Percentiles rank a stretch among this genome's conserved stretches.
Conservation (phyloP, 2,888 invertebrate genomes). For the Lysandra bellargus region DNA sequence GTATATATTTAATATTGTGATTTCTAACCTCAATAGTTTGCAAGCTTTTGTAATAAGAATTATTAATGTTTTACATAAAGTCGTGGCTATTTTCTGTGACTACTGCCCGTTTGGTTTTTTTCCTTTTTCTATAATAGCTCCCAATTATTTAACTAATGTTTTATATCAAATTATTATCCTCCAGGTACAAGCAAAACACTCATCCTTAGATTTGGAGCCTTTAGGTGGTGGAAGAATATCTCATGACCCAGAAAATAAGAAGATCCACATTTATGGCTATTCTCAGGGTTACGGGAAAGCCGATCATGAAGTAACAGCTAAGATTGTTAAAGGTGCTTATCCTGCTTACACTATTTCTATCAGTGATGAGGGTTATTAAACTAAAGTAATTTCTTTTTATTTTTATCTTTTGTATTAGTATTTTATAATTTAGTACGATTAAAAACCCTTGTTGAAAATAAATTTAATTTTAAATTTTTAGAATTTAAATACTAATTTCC, state of each 20-base stretch:
- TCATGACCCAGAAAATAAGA: slow-evolving; percentile 88
- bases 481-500: no score
- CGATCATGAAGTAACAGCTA: slow-evolving; percentile 89
- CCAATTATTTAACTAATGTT: slow-evolving; percentile 17
- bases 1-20: neutral
- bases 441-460: no score
- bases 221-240: slow-evolving; percentile 96
- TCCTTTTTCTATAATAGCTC: neutral
- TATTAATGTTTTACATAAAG: no score
- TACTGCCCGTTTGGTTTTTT: neutral
- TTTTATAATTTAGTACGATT: neutral
- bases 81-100: no score
- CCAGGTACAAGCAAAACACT: slow-evolving; percentile 65
- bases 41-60: neutral
- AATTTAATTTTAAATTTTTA: no score
- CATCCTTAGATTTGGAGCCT: slow-evolving; percentile 87
- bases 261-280: slow-evolving; percentile 94
- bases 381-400: neutral
- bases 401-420: neutral
- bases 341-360: slow-evolving; percentile 88
- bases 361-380: slow-evolving; percentile 91
- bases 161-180: slow-evolving; percentile 36
- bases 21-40: slow-evolving; percentile 6
- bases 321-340: slow-evolving; percentile 86
- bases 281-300: slow-evolving; percentile 95